phyloP scores from a whole-genome alignment of 2,797 vertebrate species.

The Xyrichtys novacula region DNA sequence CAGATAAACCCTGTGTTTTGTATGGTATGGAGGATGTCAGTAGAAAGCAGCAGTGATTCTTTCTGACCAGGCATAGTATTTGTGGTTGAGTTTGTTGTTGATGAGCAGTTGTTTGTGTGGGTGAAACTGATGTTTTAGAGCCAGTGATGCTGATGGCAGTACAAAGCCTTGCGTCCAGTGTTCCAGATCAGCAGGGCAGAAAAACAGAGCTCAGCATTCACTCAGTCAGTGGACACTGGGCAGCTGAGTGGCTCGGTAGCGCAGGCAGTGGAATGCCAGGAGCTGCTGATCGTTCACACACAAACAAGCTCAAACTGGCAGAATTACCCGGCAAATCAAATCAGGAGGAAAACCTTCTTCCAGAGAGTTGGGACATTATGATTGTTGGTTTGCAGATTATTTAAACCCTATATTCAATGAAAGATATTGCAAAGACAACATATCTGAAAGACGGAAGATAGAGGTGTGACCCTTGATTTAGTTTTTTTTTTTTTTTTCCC shows the following conservation, averaged over 20 bases:
- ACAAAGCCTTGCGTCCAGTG: constrained; percentile 60
- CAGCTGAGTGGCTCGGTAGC: constrained; percentile 45
- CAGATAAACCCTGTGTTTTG: constrained; percentile 8
- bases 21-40: constrained; percentile 5
- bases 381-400: too few relatives aligned
- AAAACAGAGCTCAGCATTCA: constrained; percentile 75
- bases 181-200: constrained; percentile 71
- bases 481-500: too few relatives aligned
- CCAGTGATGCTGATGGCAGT: constrained; percentile 69
- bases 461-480: too few relatives aligned
- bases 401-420: too few relatives aligned
- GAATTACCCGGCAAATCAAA: neutral
- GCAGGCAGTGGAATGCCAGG: constrained; percentile 46
- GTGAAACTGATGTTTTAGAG: constrained; percentile 58
- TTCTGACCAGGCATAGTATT: constrained; percentile 10
- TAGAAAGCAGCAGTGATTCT: constrained; percentile 8
- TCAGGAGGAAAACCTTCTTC: too few relatives aligned
- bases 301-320: constrained; percentile 12
- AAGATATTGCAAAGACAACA: too few relatives aligned
- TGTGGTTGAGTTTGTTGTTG: constrained; percentile 46
- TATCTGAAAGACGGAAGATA: too few relatives aligned
- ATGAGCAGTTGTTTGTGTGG: constrained; percentile 43
- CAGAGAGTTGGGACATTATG: too few relatives aligned
- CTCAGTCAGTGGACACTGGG: constrained; percentile 43
- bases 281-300: constrained; percentile 44